Percentiles rank a stretch among this genome's conserved stretches.
phyloP scores from a whole-genome alignment of 2,113 vertebrate species.

The Desmodus rotundus region DNA sequence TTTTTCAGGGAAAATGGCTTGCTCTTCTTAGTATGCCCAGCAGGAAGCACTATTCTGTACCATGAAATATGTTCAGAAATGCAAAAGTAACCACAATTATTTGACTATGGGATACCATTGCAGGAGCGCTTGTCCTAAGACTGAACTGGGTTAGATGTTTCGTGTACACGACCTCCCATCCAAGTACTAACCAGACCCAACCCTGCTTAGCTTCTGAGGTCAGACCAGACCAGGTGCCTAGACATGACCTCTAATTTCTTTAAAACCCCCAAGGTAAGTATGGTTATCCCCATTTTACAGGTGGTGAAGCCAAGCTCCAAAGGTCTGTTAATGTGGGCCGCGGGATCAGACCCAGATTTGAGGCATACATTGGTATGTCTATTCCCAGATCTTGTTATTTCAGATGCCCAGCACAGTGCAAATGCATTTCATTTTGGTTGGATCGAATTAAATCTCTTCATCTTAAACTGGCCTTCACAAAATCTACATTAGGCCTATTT shows the following conservation, averaged over 20 bases:
- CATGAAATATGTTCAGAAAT: background rate
- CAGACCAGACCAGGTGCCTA: no score
- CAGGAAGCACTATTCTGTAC: background rate
- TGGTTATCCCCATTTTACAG: background rate
- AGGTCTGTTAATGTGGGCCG: background rate
- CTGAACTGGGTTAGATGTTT: background rate
- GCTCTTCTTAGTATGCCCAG: background rate
- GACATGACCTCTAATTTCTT: background rate
- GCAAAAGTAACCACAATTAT: background rate
- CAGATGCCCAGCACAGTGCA: background rate
- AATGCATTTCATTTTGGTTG: background rate
- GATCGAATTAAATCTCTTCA: constrained; percentile 2
- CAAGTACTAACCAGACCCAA: no score
- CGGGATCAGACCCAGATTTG: background rate
- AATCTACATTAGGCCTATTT: constrained; percentile 1
- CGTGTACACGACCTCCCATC: background rate
- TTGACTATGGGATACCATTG: background rate
- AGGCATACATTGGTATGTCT: background rate
- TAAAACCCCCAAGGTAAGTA: background rate
- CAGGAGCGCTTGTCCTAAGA: fast-evolving
- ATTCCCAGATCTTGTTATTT: background rate
- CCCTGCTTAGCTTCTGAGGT: no score
- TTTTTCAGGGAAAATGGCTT: background rate
- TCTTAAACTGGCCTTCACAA: constrained; percentile 47
- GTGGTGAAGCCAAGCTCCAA: background rate